These are phyloP conservation scores for Dryobotodes eremita DNA, from an alignment of 2,888 invertebrate genomes.

Conservation along the genomic window DNA sequence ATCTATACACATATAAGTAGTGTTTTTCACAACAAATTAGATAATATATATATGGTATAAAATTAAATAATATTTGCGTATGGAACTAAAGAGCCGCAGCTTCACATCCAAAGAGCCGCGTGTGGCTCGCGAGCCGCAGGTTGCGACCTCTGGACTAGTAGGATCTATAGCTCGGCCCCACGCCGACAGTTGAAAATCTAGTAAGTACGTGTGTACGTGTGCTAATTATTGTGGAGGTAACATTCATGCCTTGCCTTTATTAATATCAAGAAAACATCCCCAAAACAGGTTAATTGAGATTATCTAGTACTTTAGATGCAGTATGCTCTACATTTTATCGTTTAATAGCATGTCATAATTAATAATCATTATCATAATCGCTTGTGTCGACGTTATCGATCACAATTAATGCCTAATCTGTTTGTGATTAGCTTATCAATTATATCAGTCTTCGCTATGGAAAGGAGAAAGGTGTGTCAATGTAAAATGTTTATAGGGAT, in stretches of 20 bases:
- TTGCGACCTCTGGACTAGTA: too few relatives aligned
- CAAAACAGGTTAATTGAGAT: neutral
- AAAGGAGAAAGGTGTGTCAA: neutral
- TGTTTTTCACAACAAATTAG: too few relatives aligned
- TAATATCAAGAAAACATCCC: neutral
- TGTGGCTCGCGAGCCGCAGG: too few relatives aligned
- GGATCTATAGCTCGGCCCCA: too few relatives aligned
- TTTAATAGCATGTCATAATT: slow-evolving; percentile 26
- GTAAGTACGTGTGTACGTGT: too few relatives aligned
- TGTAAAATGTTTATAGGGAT: neutral
- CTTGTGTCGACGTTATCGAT: slow-evolving; percentile 11
- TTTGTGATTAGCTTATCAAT: slow-evolving; percentile 19
- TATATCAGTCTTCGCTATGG: neutral
- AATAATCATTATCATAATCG: slow-evolving; percentile 5
- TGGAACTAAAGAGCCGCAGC: too few relatives aligned
- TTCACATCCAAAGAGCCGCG: too few relatives aligned
- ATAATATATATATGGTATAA: too few relatives aligned
- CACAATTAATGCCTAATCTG: slow-evolving; percentile 28
- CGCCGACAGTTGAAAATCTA: too few relatives aligned
- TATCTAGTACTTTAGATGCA: slow-evolving; percentile 1
- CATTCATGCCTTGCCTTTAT: neutral
- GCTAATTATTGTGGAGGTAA: too few relatives aligned
- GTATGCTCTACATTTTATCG: slow-evolving; percentile 15
- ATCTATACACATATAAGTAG: too few relatives aligned
- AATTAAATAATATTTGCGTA: too few relatives aligned